Base-by-base conservation (phyloP, 2,113 vertebrate species). In the Plectropomus leopardus region DNA sequence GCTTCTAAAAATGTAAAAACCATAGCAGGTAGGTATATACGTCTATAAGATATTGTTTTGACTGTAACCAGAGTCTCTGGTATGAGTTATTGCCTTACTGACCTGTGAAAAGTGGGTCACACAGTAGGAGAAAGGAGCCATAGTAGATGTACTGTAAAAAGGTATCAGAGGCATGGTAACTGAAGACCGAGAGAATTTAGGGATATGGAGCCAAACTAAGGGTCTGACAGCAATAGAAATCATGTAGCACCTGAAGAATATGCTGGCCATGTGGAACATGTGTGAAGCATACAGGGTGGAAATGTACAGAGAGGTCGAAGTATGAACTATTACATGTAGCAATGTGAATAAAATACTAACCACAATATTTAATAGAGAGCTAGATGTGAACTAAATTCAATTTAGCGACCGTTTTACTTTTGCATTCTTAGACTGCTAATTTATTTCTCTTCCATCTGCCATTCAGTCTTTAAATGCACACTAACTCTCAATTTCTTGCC, bases 51-150 rank as follows among this genome's bases (percentile, higher is more conserved):
- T 72, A 53, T 72, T 63, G 48, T 67, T 80, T 71, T 76, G 75
- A 73, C 64, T 81, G 84, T 76, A 72, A 78, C 64, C 54, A 67
- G 44, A 82, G 30, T 76, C 71, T 79, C 34, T 74, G 69, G 67
- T 73, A 40, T 63, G 82, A 70, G 53, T 65, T 72, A 76, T 77
- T 64, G 53, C 66, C 74, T 72, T 24, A 58, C 30, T 86, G 80
- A 83, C 8, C 48, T 66, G 47, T 50, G 53, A 60, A 61, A 82
- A 67, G 54, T 77, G 40, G 63, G 67, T 51, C 67, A 64, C 66
- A 66, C n/a, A 54, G 75, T 69, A 58, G 55, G 61, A 68, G 40
- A 67, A 63, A 69, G 55, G 53, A 79, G 47, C 0, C 6, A 51
- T 17, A 76, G 36, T 4, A 40, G 5, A 65, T 66, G 13, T n/a